Evolutionary conservation across 1,140 invertebrate species (phyloP), one percentile per base, ranked within the genome.

Genomic region (Pogonomyrmex californicus): DNA sequence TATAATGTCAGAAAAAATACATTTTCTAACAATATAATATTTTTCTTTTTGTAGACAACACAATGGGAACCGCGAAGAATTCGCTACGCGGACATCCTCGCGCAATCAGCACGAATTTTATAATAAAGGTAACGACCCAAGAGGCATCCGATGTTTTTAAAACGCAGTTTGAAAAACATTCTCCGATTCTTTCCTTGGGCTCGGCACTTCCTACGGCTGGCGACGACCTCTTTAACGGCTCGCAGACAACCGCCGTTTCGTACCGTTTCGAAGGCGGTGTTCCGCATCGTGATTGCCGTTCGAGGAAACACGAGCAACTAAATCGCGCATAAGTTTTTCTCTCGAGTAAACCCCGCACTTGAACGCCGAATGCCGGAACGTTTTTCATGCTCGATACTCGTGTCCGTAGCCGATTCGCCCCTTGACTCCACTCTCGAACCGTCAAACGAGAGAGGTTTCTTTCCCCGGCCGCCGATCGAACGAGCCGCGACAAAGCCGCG

Each of bases 71-170:
- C 89, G 86, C 85, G 90, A 65, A 41, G 63, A 65, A 41, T 14
- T 14, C 12, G n/a, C 14, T 90, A 90, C 87, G 36, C 17, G 12
- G 90, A 88, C 92, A 93, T 91, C 92, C 92, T 93, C 89, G 81
- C 63, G 66, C 14, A 47, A 41, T 62, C 58, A 87, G 47, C n/a
- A 83, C 54, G 23, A 47, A 71, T 85, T 87, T 49, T 70, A 66
- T 44, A 58, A 85, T 68, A 87, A 87, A 85, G 54, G 23, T 47
- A 47, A 60, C 49, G 66, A 51, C 33, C 73, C 63, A 41, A 71
- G n/a, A 23, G 38, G 10, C 33, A 14, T 70, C 2, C 14, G 38
- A 58, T 56, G 56, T 58, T 7, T 58, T 17, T n/a, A 12, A 62
- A 36, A 49, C 62, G 62, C 54, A 54, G 44, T 33, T 65, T 49